Evolutionary conservation across 2,888 invertebrate genomes (phyloP).

Genomic region (Brachycybe producta): DNA sequence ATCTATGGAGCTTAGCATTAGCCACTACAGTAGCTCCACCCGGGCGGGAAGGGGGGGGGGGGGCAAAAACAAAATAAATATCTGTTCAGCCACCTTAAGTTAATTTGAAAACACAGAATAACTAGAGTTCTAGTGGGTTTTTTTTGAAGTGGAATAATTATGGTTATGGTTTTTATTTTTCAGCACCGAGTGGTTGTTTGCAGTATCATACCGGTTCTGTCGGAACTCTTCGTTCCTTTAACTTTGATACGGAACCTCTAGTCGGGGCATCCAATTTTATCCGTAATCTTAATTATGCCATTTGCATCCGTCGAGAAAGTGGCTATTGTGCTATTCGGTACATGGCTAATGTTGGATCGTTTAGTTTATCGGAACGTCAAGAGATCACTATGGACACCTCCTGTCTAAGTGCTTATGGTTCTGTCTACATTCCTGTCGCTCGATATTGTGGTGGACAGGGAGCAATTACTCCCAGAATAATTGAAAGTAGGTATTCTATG

Average conservation of each 20-base stretch:
- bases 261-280: conserved; percentile 46
- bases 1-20: no score
- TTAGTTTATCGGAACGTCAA: conserved; percentile 1
- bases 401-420: conserved; percentile 8
- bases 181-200: conserved; percentile 62
- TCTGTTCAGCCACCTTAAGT: no score
- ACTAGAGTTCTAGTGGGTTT: no score
- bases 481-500: background rate
- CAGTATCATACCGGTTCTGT: conserved; percentile 67
- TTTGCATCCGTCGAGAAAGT: conserved; percentile 67
- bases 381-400: conserved; percentile 2
- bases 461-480: background rate
- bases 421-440: conserved; percentile 5
- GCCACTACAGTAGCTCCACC: no score
- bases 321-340: conserved; percentile 81
- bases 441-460: conserved; percentile 5
- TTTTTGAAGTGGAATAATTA: no score
- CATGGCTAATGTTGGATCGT: conserved; percentile 36
- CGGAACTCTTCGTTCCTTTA: conserved; percentile 68
- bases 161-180: no score
- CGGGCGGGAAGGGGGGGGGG: no score
- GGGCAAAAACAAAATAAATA: no score
- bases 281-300: conserved; percentile 77
- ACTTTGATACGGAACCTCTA: conserved; percentile 51
- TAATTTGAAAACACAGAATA: no score